Evolutionary conservation across 2,888 invertebrate species (phyloP).

Genomic region (Aplocera efformata): DNA sequence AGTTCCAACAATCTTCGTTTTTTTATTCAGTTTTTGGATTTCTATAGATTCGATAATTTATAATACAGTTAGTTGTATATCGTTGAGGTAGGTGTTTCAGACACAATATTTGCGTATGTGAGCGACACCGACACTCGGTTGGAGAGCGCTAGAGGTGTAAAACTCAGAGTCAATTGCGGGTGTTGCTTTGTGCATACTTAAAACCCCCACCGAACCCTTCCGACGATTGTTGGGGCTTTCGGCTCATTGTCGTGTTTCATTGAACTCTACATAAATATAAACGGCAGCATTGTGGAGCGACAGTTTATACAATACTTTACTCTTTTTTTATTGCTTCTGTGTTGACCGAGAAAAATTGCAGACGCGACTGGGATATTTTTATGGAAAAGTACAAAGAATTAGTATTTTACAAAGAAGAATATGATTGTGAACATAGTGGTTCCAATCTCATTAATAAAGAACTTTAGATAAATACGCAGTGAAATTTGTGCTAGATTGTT

Average conservation of each 20-base stretch:
- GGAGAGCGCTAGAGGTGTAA: conserved; percentile 45
- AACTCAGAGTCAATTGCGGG: conserved; percentile 52
- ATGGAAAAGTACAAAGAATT: not conserved
- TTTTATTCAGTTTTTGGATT: too few relatives aligned
- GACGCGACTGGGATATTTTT: conserved; percentile 2
- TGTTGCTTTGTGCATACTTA: conserved; percentile 51
- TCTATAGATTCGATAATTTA: too few relatives aligned
- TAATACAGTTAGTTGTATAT: too few relatives aligned
- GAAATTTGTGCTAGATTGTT: too few relatives aligned
- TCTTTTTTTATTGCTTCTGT: conserved; percentile 17
- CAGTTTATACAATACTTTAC: conserved; percentile 15
- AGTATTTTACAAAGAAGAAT: too few relatives aligned
- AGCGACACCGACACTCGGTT: conserved; percentile 36
- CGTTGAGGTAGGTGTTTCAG: too few relatives aligned
- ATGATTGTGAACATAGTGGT: too few relatives aligned
- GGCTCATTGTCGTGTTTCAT: conserved; percentile 30
- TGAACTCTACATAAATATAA: conserved; percentile 22
- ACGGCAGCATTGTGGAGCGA: conserved; percentile 17
- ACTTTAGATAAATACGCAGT: too few relatives aligned
- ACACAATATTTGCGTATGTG: conserved; percentile 49
- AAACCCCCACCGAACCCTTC: conserved; percentile 41
- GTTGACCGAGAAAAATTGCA: conserved; percentile 13
- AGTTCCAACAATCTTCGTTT: too few relatives aligned
- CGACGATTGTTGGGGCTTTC: conserved; percentile 28
- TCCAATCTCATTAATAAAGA: too few relatives aligned